Evolutionary conservation across 2,797 vertebrate genomes (phyloP), one percentile per base, ranked within the genome.

Genomic region (Fistularia tabacaria): DNA sequence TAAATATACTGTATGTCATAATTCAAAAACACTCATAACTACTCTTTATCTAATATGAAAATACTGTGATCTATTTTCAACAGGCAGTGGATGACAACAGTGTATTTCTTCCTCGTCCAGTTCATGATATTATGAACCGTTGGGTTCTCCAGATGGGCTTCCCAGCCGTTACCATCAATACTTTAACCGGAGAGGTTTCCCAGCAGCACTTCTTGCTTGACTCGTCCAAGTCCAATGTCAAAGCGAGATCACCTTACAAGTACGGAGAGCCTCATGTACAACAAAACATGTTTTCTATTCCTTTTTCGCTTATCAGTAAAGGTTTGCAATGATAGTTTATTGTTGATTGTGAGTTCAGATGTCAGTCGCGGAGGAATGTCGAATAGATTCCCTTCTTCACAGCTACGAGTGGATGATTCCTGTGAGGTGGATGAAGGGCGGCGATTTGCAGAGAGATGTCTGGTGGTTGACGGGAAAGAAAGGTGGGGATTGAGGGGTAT

Each of bases 101-200:
- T 0, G 0, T 89, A 25, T 0, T 0, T 0, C 85, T 95, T 58
- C 93, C 93, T 0, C 0, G 0, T 15, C 1, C 0, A 0, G 82
- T 98, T 61, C 3, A 56, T 1, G 0, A 3, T 13, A 94, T 98
- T 79, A 97, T 98, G 95, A 90, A 93, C 51, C 87, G 78, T 49
- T 98, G 95, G 95, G 93, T 83, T 0, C 90, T 92, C 49, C 95
- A 98, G 74, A 97, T 95, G 94, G 95, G 95, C 47, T 98, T 94
- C 69, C 95, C 95, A 0, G 69, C 95, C 59, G 73, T 98, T 49
- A 93, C 83, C 0, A 85, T 94, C 7, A 0, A 97, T 68, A 95
- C 94, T 0, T 0, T 0, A 0, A 82, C 10, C 0, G 95, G 95
- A 39, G 0, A 0, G 0, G 0, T 96, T 49, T 75, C 3, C n/a